phyloP scores from a whole-genome alignment of 2,797 vertebrate genomes.

The Hippopotamyrus pictus region DNA sequence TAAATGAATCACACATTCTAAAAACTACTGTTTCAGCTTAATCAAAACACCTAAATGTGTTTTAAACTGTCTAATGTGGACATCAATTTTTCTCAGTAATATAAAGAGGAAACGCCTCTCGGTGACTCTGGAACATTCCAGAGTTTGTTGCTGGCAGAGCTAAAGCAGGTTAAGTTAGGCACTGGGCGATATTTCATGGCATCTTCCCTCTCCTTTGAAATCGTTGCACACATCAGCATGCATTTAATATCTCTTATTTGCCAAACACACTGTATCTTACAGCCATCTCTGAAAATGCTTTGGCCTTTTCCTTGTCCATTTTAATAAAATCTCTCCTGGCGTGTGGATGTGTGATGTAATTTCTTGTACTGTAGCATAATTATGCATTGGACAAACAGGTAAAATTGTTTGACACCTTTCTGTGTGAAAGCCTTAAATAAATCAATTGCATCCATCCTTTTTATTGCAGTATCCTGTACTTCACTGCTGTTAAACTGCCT shows the following conservation, averaged over 20 bases:
- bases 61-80: conserved; percentile 28
- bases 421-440: not conserved
- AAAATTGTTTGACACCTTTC: not conserved
- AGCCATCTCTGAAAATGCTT: not conserved
- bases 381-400: not conserved
- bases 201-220: not conserved
- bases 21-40: conserved; percentile 24
- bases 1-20: conserved; percentile 35
- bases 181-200: not conserved
- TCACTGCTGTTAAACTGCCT: not conserved
- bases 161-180: not conserved
- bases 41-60: conserved; percentile 32
- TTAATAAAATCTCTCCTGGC: not conserved
- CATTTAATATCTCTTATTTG: conserved; percentile 2
- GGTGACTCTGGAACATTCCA: not conserved
- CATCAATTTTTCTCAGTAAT: not conserved
- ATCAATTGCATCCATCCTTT: not conserved
- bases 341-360: not conserved
- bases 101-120: not conserved
- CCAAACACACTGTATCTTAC: not conserved
- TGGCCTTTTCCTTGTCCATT: not conserved
- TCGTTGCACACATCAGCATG: not conserved
- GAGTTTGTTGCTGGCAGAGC: not conserved
- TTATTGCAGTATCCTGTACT: not conserved
- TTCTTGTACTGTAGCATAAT: not conserved